Base-by-base conservation (phyloP, 2,888 invertebrate genomes). In the Nowickia ferox region DNA sequence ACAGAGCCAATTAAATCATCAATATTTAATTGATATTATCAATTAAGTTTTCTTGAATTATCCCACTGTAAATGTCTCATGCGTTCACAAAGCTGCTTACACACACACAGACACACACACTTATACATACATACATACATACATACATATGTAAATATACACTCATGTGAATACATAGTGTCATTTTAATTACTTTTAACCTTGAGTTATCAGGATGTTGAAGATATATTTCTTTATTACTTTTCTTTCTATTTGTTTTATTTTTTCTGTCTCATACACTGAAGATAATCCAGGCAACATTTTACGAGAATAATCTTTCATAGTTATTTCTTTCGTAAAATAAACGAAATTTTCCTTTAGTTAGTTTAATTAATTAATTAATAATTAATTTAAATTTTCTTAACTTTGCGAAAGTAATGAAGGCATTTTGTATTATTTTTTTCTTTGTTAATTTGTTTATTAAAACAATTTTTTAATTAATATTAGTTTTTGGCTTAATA, bases 191-290 rank as follows among this genome's bases (percentile, higher is more conserved):
- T 88, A 84, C 86, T 72, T 81, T 85, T 85, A 87, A 76, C 88
- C 88, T 88, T 88, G 88, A 87, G 84, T 85, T 87, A 87, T 84
- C 88, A 88, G 88, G 84, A 88, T 84, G 84, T 84, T 66, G 65
- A 74, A 79, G 59, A 55, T 48, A 65, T 30, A 65, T 57, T 74
- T 66, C n/a, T 80, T 55, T 38, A 53, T 30, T 38, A 53, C 9
- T 44, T 3, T 11, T 30, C 8, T 38, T 66, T 42, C 66, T 77
- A 13, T 78, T 55, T 46, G 4, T 55, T 4, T 55, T 61, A 9
- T 38, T 19, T 40, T 17, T 59, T 61, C 13, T 61, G 53, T 15
- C 38, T 40, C 15, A 40, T 46, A 30, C 22, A 46, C 40, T 8
- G 46, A 4, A 8, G 9, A 46, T 13, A 46, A 13, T 46, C 3